Evolutionary conservation across 2,888 invertebrate genomes (phyloP).

Genomic region (Rotaria macrura): DNA sequence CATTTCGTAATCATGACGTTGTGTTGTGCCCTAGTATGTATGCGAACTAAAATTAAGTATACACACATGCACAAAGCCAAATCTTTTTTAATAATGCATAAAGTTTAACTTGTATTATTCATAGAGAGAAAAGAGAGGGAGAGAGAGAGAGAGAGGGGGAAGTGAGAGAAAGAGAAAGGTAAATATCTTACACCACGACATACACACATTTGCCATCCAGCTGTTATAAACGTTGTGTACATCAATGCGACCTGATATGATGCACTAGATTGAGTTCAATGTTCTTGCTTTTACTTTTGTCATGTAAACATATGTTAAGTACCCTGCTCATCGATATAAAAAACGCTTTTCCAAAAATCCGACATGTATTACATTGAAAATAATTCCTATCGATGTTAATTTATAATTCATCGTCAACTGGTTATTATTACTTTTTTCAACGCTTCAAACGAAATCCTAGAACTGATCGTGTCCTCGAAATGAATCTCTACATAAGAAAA

Average conservation of each 20-base stretch:
- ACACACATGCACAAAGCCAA: neutral
- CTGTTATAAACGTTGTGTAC: neutral
- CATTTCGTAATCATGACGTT: neutral
- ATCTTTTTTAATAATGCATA: constrained; percentile 15
- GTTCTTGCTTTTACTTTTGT: neutral
- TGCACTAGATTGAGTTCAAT: neutral
- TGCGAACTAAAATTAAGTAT: neutral
- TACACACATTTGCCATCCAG: neutral
- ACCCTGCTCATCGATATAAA: neutral
- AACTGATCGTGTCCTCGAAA: neutral
- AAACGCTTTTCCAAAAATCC: neutral
- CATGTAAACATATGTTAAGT: neutral
- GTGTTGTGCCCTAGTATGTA: neutral
- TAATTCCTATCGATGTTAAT: no score
- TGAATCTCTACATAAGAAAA: neutral
- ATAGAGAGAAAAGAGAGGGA: neutral
- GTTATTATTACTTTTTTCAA: neutral
- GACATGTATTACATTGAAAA: neutral
- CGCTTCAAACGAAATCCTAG: neutral
- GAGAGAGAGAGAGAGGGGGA: neutral
- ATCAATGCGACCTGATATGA: neutral
- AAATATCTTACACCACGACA: neutral
- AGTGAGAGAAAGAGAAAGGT: neutral
- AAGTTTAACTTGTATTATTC: constrained; percentile 15
- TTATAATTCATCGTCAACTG: neutral